Base-by-base conservation (phyloP, 2,797 vertebrate species). In the Pseudomugil gertrudae region DNA sequence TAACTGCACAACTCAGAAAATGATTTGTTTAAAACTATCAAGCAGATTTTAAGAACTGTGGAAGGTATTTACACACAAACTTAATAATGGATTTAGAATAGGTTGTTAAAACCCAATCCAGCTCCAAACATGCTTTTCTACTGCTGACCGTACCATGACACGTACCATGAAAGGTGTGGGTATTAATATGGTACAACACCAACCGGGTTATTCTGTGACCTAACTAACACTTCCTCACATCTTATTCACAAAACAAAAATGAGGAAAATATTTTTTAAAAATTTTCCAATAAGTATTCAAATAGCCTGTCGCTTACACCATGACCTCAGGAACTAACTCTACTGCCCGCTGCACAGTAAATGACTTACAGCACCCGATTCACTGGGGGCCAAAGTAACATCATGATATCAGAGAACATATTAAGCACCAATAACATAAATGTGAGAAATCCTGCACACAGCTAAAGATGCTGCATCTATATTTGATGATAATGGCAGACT, bases 231-330 rank as follows among this genome's bases (percentile, higher is more conserved):
- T 43, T 56, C 55, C 36, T 19, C 26, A 47, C 55, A 24, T 61
- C 40, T 30, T 21, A 66, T 65, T 59, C 1, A 43, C 53, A 64
- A 54, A 32, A 10, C 26, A 51, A 69, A 27, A 56, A 57, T 53
- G 15, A 33, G 57, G 76, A 58, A 73, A 74, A 56, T n/a, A 47
- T 56, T 74, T 45, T 64, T n/a, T n/a, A n/a, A n/a, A n/a, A n/a
- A 43, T 56, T 67, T 78, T 74, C 74, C 57, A 32, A n/a, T 2
- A 61, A 73, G 58, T 59, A 29, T 56, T 59, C 38, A 14, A n/a
- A 27, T 56, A 64, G 63, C 40, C 52, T 65, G 64, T 75, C 76
- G 47, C 78, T 81, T 70, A 55, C 81, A 71, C 76, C 86, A 77
- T 83, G 78, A 59, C 71, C 79, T 74, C 62, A 60, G 68, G 27